A percentile compares a stretch with the other conserved stretches of the same genome.
These are phyloP conservation scores for Chrysogorgia sp. DNA, from an alignment of 92 coral and sea anemone genomes.

Conservation along the genomic window DNA sequence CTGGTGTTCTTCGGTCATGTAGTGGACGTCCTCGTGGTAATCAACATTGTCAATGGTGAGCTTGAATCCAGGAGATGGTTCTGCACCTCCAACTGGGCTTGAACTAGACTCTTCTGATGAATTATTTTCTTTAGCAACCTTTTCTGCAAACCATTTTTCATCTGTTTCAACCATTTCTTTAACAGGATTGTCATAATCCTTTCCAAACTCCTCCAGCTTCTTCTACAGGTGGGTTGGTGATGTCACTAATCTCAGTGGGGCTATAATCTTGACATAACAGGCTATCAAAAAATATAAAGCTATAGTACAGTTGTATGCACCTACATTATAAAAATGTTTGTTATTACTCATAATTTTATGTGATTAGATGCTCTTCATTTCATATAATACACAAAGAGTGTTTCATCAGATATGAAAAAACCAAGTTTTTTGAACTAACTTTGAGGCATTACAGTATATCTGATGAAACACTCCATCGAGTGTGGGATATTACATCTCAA, in stretches of 20 bases:
- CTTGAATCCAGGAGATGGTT: background rate
- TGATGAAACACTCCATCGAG: background rate
- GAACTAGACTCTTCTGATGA: background rate
- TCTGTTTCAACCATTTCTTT: slow-evolving; percentile 7
- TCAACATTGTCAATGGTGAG: slow-evolving; percentile 36
- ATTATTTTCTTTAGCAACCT: background rate
- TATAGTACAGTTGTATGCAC: slow-evolving; percentile 60
- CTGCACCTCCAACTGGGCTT: no score
- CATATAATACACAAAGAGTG: no score
- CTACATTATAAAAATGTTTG: slow-evolving; percentile 40
- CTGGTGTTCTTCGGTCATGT: slow-evolving; percentile 54
- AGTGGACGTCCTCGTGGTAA: slow-evolving; percentile 31
- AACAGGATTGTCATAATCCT: background rate
- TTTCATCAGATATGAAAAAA: no score
- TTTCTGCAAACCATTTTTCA: background rate
- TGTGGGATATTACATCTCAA: no score
- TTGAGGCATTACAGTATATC: background rate
- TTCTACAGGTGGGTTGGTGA: no score
- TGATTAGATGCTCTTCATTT: no score
- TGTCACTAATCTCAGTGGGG: slow-evolving; percentile 61
- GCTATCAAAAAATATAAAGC: no score
- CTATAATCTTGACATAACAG: slow-evolving; percentile 22
- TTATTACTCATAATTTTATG: no score
- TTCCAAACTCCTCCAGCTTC: no score
- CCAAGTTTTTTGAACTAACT: background rate